Base-by-base conservation (phyloP, 2,113 vertebrate genomes). In the Syngnathoides biaculeatus region DNA sequence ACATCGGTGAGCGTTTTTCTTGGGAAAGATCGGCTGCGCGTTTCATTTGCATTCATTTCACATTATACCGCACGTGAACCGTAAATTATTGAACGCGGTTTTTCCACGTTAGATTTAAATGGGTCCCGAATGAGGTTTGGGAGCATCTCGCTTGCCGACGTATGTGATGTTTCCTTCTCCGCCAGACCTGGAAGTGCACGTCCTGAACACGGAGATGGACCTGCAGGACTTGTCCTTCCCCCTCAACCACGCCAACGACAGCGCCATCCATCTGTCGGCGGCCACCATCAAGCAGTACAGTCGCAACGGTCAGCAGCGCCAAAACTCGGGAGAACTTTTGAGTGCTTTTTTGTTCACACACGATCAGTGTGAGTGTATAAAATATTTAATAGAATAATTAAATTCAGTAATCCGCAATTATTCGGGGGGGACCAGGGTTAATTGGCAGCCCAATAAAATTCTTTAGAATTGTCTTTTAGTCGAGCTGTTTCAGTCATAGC, bases 211-310 rank as follows among this genome's bases (percentile, higher is more conserved):
- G 0, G 95, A 97, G 80, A 93, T 93, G 76, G 94, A 95, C 66
- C 92, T 94, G 26, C 94, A 95, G 80, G 93, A 96, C 75, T 83
- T 97, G 81, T 93, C 94, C 47, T 97, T 97, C 73, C 95, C 95
- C 1, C 92, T 95, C 84, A 94, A 92, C 60, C 91, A 93, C 2
- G 89, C 91, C 53, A 94, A 93, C 0, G 93, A 95, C 83, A 94
- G 93, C 88, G 93, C 92, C 79, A 97, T 97, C 86, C 94, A 95
- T 86, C 94, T 97, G 15, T 95, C 95, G 0, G 94, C 95, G 59
- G 95, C 94, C 53, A 95, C 95, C 11, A 94, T 96, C 90, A 97
- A 97, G 71, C 95, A 96, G 91, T 96, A 96, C 92, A 96, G 94
- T 80, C 95, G 95, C 35, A 97, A 95, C 0, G 95, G 95, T 97